Base-by-base conservation (phyloP, 2,888 invertebrate species). In the Drosophila pseudotalamancana region DNA sequence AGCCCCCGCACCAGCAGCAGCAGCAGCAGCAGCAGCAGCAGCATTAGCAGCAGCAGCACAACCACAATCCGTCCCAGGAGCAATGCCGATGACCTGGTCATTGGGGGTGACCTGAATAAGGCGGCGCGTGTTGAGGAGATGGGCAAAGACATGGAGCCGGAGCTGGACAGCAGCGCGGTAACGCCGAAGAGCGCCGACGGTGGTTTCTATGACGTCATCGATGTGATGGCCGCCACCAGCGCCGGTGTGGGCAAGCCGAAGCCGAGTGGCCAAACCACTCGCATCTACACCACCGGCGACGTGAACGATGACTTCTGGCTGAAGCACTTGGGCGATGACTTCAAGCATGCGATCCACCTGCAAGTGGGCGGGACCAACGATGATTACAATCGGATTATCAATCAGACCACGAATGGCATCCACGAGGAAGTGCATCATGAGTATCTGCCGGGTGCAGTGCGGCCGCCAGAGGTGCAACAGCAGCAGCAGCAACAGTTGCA, bases 311-410 rank as follows among this genome's bases (percentile, higher is more conserved):
- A 71, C 2, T 90, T 90, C 64, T 90, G 90, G 90, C 62, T 84
- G 0, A 85, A 86, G 57, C 88, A 90, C 34, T 65, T 90, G 43
- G 90, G 90, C 11, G 89, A 89, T 3, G 90, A 90, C 19, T 90
- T 88, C 65, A 82, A 83, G 54, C 80, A 89, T 56, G 90, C 90
- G 6, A 78, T 90, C 1, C 90, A 90, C 14, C 45, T 90, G 16
- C 72, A 89, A 25, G 77, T 90, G 48, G 85, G 82, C 21, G 71
- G 71, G 53, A 67, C 54, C 4, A 83, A 77, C 12, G 84, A 85
- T 3, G 83, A 80, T 1, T 83, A 79, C 51, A 77, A 81, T 67
- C 79, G 72, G 21, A 55, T 87, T 6, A 64, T 76, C 19, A 87
- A 87, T n/a, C 64, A 64, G 65, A 76, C 76, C 21, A 70, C 35